These are phyloP conservation scores for Jacana jacana DNA, from an alignment of 2,113 vertebrate species.

Conservation along the genomic window DNA sequence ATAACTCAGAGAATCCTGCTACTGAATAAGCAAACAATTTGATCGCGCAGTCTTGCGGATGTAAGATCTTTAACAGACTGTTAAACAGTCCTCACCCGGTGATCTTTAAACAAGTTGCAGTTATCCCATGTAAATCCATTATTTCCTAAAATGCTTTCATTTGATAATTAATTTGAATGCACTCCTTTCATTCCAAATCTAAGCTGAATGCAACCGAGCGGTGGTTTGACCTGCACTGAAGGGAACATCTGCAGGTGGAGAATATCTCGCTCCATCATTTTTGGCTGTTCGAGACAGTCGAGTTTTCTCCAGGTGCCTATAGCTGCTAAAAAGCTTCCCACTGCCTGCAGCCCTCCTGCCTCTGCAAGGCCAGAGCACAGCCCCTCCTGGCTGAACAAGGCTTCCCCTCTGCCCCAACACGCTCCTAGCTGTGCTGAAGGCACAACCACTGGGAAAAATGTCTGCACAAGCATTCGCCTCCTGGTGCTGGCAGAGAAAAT, in stretches of 20 bases:
- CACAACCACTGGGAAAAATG: rapidly evolving
- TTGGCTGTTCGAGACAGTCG: background rate
- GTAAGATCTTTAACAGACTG: slow-evolving; percentile 19
- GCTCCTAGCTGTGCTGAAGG: background rate
- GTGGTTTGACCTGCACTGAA: background rate
- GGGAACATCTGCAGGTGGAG: rapidly evolving
- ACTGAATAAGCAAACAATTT: background rate
- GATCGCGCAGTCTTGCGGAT: background rate
- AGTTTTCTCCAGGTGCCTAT: background rate
- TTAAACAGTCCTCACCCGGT: background rate
- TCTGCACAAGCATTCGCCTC: background rate
- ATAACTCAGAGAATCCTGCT: background rate
- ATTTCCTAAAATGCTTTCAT: slow-evolving; percentile 45
- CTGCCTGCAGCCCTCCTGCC: too few species aligned
- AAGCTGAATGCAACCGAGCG: background rate
- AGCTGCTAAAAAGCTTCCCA: background rate
- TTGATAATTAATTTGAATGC: background rate
- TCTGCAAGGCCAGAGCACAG: background rate
- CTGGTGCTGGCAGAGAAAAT: background rate
- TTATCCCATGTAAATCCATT: slow-evolving; percentile 14
- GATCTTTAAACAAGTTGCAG: slow-evolving; percentile 18
- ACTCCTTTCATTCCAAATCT: background rate
- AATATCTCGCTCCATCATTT: background rate
- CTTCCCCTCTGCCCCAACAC: background rate
- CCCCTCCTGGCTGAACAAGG: background rate